Conservation (phyloP, 2,888 invertebrate genomes). For the Pemphredon lugubris region DNA sequence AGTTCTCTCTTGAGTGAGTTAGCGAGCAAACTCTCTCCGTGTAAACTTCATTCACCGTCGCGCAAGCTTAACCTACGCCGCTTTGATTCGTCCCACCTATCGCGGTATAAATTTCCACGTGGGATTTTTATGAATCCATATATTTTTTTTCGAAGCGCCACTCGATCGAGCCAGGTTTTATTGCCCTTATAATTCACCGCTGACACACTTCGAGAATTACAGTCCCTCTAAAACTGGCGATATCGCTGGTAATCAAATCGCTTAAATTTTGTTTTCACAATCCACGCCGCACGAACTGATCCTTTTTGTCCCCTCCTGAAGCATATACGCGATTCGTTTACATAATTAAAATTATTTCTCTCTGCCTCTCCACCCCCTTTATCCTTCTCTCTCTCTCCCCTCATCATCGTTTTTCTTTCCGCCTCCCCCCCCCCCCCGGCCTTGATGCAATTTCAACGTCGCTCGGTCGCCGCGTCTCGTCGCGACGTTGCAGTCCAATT, state of each 20-base stretch:
- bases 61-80: too few relatives aligned
- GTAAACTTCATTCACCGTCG: too few relatives aligned
- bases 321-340: slow-evolving; percentile 6
- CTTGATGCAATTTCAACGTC: slow-evolving; percentile 53
- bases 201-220: too few relatives aligned
- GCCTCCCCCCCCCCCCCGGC: slow-evolving; percentile 24
- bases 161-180: too few relatives aligned
- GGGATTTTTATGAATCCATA: too few relatives aligned
- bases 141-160: too few relatives aligned
- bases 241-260: slow-evolving; percentile 1
- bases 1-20: too few relatives aligned
- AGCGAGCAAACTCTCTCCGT: too few relatives aligned
- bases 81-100: too few relatives aligned
- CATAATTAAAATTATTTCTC: slow-evolving; percentile 32
- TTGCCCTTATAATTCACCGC: background rate
- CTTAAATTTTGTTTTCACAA: slow-evolving; percentile 1
- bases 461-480: slow-evolving; percentile 34
- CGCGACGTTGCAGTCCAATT: slow-evolving; percentile 60
- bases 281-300: too few relatives aligned
- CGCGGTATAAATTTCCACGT: too few relatives aligned
- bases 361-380: background rate
- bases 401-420: slow-evolving; percentile 9
- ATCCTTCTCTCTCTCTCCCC: background rate
- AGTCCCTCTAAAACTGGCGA: background rate
- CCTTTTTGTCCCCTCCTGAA: background rate